phyloP scores from a whole-genome alignment of 2,113 vertebrate genomes.

The Furnarius figulus region DNA sequence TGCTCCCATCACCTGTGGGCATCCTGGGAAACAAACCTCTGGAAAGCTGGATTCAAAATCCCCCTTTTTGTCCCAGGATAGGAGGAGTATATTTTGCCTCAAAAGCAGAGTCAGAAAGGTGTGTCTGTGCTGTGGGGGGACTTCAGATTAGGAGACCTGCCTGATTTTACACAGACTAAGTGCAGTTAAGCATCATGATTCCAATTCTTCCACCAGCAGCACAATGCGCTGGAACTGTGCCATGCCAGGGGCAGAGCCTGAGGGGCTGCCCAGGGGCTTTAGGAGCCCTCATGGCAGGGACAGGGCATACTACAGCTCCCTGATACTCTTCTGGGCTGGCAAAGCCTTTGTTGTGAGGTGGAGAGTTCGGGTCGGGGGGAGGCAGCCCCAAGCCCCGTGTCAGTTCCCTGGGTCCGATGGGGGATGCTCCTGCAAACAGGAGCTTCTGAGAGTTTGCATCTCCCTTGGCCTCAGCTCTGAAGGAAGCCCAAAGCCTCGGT shows the following conservation, averaged over 20 bases:
- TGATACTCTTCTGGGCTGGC: background rate
- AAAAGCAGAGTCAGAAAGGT: background rate
- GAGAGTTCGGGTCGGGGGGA: background rate
- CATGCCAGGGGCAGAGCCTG: background rate
- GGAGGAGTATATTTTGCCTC: background rate
- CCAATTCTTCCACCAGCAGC: background rate
- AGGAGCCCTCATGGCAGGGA: background rate
- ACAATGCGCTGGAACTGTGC: background rate
- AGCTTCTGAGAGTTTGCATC: background rate
- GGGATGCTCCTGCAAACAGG: background rate
- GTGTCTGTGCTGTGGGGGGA: background rate
- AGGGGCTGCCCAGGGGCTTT: background rate
- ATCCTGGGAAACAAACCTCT: background rate
- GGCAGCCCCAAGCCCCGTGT: fast-evolving
- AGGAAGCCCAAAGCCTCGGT: slow-evolving; percentile 55
- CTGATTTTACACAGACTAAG: background rate
- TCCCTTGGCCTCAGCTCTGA: background rate
- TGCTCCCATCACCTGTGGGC: fast-evolving
- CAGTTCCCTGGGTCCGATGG: background rate
- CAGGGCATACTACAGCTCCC: background rate
- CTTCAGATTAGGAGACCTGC: background rate
- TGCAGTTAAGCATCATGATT: background rate
- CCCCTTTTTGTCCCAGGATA: background rate
- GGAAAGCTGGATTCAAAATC: background rate
- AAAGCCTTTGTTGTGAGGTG: background rate